Conservation (phyloP, 2,113 vertebrate species). For the Labrus mixtus region DNA sequence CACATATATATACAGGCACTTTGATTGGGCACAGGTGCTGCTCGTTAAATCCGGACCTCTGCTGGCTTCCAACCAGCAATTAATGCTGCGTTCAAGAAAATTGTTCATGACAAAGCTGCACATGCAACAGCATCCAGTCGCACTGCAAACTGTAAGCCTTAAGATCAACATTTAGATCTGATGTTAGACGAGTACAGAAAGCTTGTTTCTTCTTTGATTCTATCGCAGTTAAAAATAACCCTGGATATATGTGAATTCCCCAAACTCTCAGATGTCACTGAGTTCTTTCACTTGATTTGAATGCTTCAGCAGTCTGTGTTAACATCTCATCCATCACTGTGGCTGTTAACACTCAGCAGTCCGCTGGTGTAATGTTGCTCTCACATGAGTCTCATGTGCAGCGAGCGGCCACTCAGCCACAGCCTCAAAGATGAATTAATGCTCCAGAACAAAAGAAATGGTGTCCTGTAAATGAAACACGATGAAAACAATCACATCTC, state of each 20-base stretch:
- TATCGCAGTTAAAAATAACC: conserved; percentile 14
- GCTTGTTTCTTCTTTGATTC: not conserved
- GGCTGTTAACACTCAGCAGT: conserved; percentile 25
- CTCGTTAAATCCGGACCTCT: conserved; percentile 55
- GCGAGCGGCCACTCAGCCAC: conserved; percentile 37
- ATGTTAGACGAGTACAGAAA: not conserved
- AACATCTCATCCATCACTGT: conserved; percentile 52
- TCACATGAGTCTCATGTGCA: conserved; percentile 29
- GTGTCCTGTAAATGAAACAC: conserved; percentile 13
- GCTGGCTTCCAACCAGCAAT: conserved; percentile 55
- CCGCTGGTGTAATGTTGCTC: conserved; percentile 33
- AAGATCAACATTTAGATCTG: conserved; percentile 11
- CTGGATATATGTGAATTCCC: not conserved
- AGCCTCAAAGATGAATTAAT: conserved; percentile 50
- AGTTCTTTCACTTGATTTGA: conserved; percentile 34
- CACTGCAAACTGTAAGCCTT: not conserved
- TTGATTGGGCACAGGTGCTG: conserved; percentile 63
- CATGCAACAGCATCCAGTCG: conserved; percentile 23
- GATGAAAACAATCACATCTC: conserved; percentile 24
- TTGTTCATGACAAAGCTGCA: conserved; percentile 1
- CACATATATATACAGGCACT: conserved; percentile 43
- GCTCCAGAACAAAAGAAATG: conserved; percentile 28
- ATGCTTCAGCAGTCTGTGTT: conserved; percentile 35
- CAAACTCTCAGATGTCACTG: conserved; percentile 17
- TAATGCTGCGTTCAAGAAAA: conserved; percentile 31